Conservation (phyloP, 2,797 vertebrate species). For the Syndactyla subalaris region DNA sequence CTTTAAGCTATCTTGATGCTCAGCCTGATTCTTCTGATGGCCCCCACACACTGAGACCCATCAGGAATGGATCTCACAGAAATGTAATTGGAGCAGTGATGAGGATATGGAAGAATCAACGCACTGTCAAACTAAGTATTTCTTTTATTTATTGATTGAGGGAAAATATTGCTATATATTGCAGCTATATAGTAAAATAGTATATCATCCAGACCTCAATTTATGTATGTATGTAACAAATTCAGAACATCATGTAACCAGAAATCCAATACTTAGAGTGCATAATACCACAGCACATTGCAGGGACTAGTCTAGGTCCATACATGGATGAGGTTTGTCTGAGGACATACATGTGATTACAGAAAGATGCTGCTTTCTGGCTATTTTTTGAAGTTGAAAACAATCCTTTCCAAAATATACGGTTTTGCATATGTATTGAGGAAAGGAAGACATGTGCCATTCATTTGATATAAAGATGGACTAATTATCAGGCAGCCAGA, state of each 20-base stretch:
- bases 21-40: not conserved
- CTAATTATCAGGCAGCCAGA: conserved; percentile 58
- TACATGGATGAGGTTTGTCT: not conserved
- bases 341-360: not conserved
- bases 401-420: not conserved
- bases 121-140: not conserved
- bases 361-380: not conserved
- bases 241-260: not conserved
- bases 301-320: not conserved
- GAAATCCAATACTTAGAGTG: not conserved
- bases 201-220: not conserved
- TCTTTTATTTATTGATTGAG: not conserved
- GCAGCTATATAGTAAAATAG: not conserved
- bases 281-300: not conserved
- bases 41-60: not conserved
- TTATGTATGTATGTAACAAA: not conserved
- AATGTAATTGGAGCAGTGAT: not conserved
- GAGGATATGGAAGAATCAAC: not conserved
- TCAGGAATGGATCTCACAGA: not conserved
- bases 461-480: conserved; percentile 36
- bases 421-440: not conserved
- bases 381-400: not conserved
- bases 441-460: conserved; percentile 22
- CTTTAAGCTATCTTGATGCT: not conserved
- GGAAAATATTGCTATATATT: not conserved